These are phyloP conservation scores for Siniperca knerii DNA, from an alignment of 2,113 vertebrate genomes.

Conservation along the genomic window DNA sequence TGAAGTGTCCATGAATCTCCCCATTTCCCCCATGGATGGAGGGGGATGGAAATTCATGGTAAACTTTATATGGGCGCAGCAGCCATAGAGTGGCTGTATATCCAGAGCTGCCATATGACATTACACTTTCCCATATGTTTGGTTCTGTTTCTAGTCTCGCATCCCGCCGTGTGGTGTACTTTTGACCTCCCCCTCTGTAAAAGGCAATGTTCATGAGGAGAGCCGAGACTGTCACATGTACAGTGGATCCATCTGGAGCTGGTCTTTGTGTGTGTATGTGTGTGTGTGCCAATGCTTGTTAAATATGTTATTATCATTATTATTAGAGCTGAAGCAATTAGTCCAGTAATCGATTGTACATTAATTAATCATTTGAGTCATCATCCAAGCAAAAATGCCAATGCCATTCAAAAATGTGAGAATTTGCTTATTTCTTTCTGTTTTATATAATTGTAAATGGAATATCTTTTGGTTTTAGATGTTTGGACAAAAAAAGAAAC, in stretches of 20 bases:
- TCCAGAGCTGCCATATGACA: constrained; percentile 62
- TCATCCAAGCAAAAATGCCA: too few species aligned
- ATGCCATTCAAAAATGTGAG: background rate
- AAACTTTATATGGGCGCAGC: constrained; percentile 55
- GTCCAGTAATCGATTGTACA: background rate
- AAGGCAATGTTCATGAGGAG: constrained; percentile 36
- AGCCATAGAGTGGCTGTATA: constrained; percentile 56
- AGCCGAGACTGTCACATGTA: constrained; percentile 28
- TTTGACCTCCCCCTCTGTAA: constrained; percentile 49
- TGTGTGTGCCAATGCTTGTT: background rate
- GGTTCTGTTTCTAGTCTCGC: constrained; percentile 30
- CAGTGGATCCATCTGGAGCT: constrained; percentile 38
- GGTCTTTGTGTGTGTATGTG: background rate
- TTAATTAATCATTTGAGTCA: background rate
- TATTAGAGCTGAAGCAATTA: background rate
- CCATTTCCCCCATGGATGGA: constrained; percentile 43
- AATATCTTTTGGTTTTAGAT: background rate
- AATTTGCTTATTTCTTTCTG: background rate
- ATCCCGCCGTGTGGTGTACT: constrained; percentile 44
- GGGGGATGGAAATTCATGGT: constrained; percentile 60
- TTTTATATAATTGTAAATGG: background rate
- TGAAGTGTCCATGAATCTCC: constrained; percentile 72
- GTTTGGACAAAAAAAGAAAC: background rate
- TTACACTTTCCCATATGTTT: constrained; percentile 67
- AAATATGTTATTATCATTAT: background rate